Conservation (phyloP, 1,140 invertebrate species). For the Drosophila busckii region DNA sequence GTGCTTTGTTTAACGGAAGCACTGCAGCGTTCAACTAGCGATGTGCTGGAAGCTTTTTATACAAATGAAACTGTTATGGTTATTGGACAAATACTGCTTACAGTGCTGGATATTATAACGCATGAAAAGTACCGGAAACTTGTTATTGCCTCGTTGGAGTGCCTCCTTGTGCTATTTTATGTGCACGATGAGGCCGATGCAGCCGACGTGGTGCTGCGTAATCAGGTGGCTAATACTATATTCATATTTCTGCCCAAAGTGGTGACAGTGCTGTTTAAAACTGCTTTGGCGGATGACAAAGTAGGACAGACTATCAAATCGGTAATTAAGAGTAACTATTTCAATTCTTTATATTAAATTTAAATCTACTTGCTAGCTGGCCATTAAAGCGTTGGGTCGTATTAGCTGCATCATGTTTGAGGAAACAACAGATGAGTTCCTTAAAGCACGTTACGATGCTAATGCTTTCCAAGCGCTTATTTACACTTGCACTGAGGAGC, state of each 20-base stretch:
- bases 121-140: slow-evolving; percentile 62
- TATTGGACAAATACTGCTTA: slow-evolving; percentile 60
- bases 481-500: neutral
- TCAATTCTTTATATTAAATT: neutral
- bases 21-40: slow-evolving; percentile 46
- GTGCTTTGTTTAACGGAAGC: slow-evolving; percentile 49
- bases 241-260: slow-evolving; percentile 74
- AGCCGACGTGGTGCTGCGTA: slow-evolving; percentile 65
- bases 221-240: slow-evolving; percentile 63
- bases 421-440: slow-evolving; percentile 53
- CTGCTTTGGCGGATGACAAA: slow-evolving; percentile 55
- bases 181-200: slow-evolving; percentile 67
- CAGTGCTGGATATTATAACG: slow-evolving; percentile 53
- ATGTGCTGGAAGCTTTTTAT: slow-evolving; percentile 67
- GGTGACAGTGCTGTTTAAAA: slow-evolving; percentile 51
- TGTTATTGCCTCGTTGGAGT: slow-evolving; percentile 45
- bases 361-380: slow-evolving; percentile 24
- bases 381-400: slow-evolving; percentile 61
- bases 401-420: slow-evolving; percentile 70
- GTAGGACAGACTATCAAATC: slow-evolving; percentile 60
- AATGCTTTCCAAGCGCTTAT: slow-evolving; percentile 49
- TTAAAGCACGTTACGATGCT: slow-evolving; percentile 45
- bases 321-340: slow-evolving; percentile 27
- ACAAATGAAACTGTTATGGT: slow-evolving; percentile 32
- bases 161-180: slow-evolving; percentile 61